Conservation (phyloP, 2,113 vertebrate species). For the Pogona vitticeps region DNA sequence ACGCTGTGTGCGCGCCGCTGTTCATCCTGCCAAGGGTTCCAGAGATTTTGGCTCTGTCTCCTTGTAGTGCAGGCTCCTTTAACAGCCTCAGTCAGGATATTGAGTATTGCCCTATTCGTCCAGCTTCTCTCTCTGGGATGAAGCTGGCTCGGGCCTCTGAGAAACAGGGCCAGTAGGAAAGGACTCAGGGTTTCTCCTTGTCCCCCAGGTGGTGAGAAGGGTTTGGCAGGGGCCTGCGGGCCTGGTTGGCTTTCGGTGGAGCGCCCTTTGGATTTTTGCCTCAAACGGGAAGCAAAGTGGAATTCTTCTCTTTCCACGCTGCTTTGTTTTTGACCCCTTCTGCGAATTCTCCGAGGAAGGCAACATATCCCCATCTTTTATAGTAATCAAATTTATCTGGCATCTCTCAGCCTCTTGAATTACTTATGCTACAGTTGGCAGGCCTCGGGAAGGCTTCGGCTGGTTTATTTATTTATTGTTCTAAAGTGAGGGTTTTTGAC, state of each 20-base stretch:
- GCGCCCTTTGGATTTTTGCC: slow-evolving; percentile 79
- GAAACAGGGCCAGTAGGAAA: background rate
- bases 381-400: slow-evolving; percentile 94
- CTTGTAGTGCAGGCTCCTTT: background rate
- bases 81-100: background rate
- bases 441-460: slow-evolving; percentile 78
- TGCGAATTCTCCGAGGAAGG: slow-evolving; percentile 87
- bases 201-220: background rate
- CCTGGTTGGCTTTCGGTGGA: slow-evolving; percentile 4
- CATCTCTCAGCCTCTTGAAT: slow-evolving; percentile 85
- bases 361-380: slow-evolving; percentile 89
- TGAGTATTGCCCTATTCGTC: background rate
- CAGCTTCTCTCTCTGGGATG: too few species aligned
- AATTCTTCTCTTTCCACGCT: slow-evolving; percentile 80
- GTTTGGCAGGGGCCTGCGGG: background rate
- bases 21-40: too few species aligned
- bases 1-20: too few species aligned
- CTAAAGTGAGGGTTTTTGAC: slow-evolving; percentile 87
- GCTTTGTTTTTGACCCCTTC: slow-evolving; percentile 88
- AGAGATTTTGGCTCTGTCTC: too few species aligned
- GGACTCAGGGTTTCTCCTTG: too few species aligned
- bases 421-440: slow-evolving; percentile 85
- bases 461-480: slow-evolving; percentile 87
- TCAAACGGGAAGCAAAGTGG: slow-evolving; percentile 78
- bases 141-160: too few species aligned